phyloP scores from a whole-genome alignment of 2,797 vertebrate species.

The Pelochelys cantorii region DNA sequence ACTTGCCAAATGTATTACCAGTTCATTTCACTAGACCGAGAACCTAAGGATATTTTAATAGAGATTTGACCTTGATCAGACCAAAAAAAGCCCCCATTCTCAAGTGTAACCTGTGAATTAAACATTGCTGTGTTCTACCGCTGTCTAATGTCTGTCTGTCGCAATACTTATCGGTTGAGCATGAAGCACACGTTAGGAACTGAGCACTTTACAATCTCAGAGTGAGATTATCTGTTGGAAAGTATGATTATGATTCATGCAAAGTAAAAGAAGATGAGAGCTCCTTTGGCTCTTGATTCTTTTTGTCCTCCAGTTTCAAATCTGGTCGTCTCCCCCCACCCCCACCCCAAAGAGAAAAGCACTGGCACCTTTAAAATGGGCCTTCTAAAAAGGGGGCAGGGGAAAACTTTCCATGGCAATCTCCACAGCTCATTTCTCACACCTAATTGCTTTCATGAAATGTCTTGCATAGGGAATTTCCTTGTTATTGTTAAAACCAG shows the following conservation, averaged over 20 bases:
- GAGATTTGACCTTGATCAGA: slow-evolving; percentile 77
- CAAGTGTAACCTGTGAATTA: slow-evolving; percentile 58
- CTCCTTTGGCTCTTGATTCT: background rate
- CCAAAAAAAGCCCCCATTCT: slow-evolving; percentile 65
- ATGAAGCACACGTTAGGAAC: background rate
- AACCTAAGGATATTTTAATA: slow-evolving; percentile 76
- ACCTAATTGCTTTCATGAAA: background rate
- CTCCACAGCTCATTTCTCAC: background rate
- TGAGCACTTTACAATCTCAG: fast-evolving
- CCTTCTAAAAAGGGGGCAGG: background rate
- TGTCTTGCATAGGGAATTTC: background rate
- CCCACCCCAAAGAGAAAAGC: fast-evolving
- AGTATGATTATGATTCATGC: background rate
- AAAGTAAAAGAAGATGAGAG: background rate
- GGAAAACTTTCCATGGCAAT: background rate
- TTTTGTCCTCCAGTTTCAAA: background rate
- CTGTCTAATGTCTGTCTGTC: background rate
- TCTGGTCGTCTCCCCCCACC: background rate
- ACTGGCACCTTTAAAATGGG: background rate
- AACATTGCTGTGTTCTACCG: background rate
- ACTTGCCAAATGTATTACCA: slow-evolving; percentile 77
- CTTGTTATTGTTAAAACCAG: background rate
- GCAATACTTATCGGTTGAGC: slow-evolving; percentile 1
- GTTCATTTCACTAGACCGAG: slow-evolving; percentile 75
- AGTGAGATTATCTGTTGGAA: fast-evolving